Evolutionary conservation across 2,888 invertebrate species (phyloP).

Genomic region (Odontocerum albicorne): DNA sequence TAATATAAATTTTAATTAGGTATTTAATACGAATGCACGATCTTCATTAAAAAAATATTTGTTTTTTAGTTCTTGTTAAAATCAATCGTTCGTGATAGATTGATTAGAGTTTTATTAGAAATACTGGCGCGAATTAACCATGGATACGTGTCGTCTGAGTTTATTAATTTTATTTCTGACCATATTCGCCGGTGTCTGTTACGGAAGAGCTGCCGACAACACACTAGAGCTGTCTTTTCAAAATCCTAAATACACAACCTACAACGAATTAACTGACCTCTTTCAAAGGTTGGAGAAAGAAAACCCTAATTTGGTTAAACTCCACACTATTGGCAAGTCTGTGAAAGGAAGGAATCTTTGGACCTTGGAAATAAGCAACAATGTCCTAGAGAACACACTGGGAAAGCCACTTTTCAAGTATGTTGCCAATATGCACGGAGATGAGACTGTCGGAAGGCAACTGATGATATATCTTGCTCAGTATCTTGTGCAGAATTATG

Average conservation of each 20-base stretch:
- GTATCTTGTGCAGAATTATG: conserved; percentile 79
- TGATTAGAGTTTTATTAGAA: too few species aligned
- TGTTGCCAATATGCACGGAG: conserved; percentile 97
- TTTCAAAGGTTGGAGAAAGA: conserved; percentile 62
- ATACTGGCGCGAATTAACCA: too few species aligned
- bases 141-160: conserved; percentile 24
- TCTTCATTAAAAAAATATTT: conserved; percentile 4
- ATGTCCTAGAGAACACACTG: conserved; percentile 57
- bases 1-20: too few species aligned
- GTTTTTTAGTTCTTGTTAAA: neutral
- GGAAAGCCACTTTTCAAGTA: conserved; percentile 89
- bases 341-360: conserved; percentile 78
- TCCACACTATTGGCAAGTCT: conserved; percentile 81
- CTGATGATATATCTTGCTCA: conserved; percentile 80
- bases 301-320: conserved; percentile 70
- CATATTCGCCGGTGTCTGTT: conserved; percentile 4
- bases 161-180: conserved; percentile 16
- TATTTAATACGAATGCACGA: too few species aligned
- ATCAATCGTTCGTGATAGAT: neutral
- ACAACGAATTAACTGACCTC: conserved; percentile 68
- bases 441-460: conserved; percentile 87
- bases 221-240: conserved; percentile 18
- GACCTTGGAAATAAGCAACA: conserved; percentile 78
- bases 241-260: conserved; percentile 64
- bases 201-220: conserved; percentile 11